Conservation (phyloP, 2,113 vertebrate species). For the Boleophthalmus pectinirostris region DNA sequence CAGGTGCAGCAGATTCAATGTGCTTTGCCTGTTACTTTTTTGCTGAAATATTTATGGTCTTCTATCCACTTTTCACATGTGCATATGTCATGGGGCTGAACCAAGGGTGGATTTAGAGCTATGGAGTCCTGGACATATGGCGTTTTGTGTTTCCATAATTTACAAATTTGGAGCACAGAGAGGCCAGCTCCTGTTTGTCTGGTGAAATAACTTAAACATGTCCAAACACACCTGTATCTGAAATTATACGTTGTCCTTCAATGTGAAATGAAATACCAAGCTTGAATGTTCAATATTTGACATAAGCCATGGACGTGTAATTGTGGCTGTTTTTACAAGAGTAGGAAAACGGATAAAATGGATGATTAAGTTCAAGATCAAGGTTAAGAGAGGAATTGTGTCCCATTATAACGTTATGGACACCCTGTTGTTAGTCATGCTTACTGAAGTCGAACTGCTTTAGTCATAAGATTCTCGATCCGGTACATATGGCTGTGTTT, state of each 20-base stretch:
- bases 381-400: slow-evolving; percentile 48
- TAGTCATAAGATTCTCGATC: slow-evolving; percentile 37
- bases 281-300: background rate
- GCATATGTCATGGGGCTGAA: slow-evolving; percentile 25
- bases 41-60: slow-evolving; percentile 21
- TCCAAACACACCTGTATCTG: slow-evolving; percentile 9
- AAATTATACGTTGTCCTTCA: slow-evolving; percentile 19
- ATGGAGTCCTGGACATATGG: slow-evolving; percentile 25
- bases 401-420: slow-evolving; percentile 53
- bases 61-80: slow-evolving; percentile 16
- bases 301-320: slow-evolving; percentile 5
- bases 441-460: slow-evolving; percentile 19
- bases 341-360: slow-evolving; percentile 32
- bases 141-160: slow-evolving; percentile 35
- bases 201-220: slow-evolving; percentile 15
- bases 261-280: slow-evolving; percentile 21
- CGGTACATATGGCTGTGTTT: slow-evolving; percentile 65
- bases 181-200: slow-evolving; percentile 39
- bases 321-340: slow-evolving; percentile 25
- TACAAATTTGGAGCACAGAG: slow-evolving; percentile 22
- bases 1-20: slow-evolving; percentile 6
- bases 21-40: slow-evolving; percentile 7
- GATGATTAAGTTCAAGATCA: slow-evolving; percentile 48
- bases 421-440: slow-evolving; percentile 45
- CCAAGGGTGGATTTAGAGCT: slow-evolving; percentile 15